phyloP scores from a whole-genome alignment of 2,797 vertebrate species.

The Bradypodion ventrale region DNA sequence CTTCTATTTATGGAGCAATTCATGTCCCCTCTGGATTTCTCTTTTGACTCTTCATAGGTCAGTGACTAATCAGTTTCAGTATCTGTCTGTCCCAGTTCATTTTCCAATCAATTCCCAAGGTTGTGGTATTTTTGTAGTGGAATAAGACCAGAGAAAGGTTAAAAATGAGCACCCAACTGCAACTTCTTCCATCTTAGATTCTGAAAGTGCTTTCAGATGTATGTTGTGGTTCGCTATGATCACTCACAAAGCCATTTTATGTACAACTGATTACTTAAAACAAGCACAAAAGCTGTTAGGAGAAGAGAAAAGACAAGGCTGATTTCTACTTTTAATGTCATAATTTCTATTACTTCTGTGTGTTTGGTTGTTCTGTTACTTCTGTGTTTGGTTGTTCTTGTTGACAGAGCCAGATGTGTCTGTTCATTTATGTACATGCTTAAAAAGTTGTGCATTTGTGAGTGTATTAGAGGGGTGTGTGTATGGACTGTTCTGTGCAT shows the following conservation, averaged over 20 bases:
- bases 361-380: too few relatives aligned
- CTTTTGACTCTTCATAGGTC: constrained; percentile 12
- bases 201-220: not conserved
- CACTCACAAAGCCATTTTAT: not conserved
- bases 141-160: not conserved
- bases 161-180: not conserved
- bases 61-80: constrained; percentile 1
- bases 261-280: not conserved
- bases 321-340: not conserved
- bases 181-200: not conserved
- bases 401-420: too few relatives aligned
- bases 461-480: not conserved
- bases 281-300: not conserved
- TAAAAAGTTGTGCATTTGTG: not conserved
- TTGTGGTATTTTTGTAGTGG: constrained; percentile 5
- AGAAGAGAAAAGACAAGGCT: too few relatives aligned
- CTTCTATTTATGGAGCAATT: not conserved
- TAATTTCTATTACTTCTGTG: not conserved
- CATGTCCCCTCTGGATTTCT: not conserved
- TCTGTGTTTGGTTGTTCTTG: not conserved
- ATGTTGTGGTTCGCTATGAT: not conserved
- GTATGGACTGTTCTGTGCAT: not conserved
- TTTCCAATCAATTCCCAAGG: not conserved
- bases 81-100: not conserved
- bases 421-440: too few relatives aligned